Percentiles rank a stretch among this genome's conserved stretches.
Evolutionary conservation across 2,797 vertebrate species (phyloP).

Genomic region (Orestias chungarensis): DNA sequence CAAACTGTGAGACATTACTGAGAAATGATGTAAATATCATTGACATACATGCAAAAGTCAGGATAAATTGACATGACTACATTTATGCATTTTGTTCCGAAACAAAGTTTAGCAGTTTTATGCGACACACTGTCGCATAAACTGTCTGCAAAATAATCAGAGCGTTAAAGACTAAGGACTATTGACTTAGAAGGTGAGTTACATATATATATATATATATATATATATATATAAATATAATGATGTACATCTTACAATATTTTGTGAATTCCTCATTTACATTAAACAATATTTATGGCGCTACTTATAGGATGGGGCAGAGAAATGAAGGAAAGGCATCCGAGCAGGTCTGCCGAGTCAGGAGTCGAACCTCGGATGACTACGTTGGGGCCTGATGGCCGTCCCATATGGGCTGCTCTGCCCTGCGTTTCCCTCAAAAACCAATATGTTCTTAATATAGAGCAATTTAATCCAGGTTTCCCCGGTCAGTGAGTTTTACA

Average conservation of each 20-base stretch:
- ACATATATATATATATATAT: no score
- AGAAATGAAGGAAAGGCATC: neutral
- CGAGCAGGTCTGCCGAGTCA: neutral
- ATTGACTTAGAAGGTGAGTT: neutral
- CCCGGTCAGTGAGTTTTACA: neutral
- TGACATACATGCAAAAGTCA: neutral
- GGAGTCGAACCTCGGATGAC: neutral
- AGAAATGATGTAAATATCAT: neutral
- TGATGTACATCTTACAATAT: neutral
- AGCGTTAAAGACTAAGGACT: neutral
- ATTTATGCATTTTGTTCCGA: neutral
- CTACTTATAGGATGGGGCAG: neutral
- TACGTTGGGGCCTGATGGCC: neutral
- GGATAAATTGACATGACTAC: neutral
- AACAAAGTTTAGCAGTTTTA: neutral
- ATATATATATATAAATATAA: no score
- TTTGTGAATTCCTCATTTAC: neutral
- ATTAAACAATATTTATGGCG: neutral
- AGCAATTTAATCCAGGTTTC: neutral
- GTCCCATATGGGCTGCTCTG: neutral
- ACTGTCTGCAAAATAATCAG: neutral
- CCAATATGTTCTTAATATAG: neutral
- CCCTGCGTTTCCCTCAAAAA: neutral
- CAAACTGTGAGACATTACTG: neutral
- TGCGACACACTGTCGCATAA: no score